Percentiles rank a stretch among this genome's conserved stretches.
Conservation (phyloP, 2,797 vertebrate genomes). For the Mormyrus hasselquistii region DNA sequence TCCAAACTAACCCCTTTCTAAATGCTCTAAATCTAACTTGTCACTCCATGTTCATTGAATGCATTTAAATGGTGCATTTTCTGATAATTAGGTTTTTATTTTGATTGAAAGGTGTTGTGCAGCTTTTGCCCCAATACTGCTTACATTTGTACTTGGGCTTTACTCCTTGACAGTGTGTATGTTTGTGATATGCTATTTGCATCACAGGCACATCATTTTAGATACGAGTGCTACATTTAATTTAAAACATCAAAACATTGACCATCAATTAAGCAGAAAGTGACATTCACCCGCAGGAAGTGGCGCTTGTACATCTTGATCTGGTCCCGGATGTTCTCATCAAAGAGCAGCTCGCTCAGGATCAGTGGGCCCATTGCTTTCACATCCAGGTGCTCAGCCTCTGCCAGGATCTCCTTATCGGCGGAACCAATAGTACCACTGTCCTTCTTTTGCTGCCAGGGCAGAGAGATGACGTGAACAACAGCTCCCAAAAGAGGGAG, state of each 20-base stretch:
- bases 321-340: constrained; percentile 91
- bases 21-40: background rate
- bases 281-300: constrained; percentile 78
- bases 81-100: background rate
- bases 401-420: constrained; percentile 89
- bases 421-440: constrained; percentile 74
- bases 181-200: background rate
- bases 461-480: background rate
- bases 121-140: background rate
- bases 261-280: background rate
- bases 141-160: background rate
- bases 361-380: constrained; percentile 92
- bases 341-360: constrained; percentile 89
- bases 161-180: background rate
- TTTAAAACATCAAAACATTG: background rate
- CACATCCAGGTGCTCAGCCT: constrained; percentile 92
- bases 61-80: background rate
- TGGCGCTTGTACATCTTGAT: constrained; percentile 91
- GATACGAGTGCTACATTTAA: background rate
- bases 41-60: background rate
- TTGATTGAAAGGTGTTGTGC: background rate
- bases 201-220: background rate
- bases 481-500: background rate
- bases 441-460: constrained; percentile 84
- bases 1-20: background rate